Evolutionary conservation across 2,888 invertebrate species (phyloP).

Genomic region (Oligia latruncula): DNA sequence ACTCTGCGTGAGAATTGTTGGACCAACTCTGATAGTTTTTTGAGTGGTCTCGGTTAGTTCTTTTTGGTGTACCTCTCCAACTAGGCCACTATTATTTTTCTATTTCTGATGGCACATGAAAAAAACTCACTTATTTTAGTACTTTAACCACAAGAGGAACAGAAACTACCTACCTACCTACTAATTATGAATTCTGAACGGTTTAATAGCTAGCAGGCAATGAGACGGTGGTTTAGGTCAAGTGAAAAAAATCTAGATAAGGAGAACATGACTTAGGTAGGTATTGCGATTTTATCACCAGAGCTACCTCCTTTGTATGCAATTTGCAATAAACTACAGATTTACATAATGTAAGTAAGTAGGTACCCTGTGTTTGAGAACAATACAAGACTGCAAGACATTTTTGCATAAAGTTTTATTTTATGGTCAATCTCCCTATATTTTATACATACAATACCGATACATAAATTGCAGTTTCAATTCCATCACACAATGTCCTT

Average conservation of each 20-base stretch:
- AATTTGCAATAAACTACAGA: constrained; percentile 23
- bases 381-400: constrained; percentile 7
- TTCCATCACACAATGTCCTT: constrained; percentile 69
- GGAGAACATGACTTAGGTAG: not conserved
- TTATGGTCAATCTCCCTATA: not conserved
- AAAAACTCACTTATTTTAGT: not conserved
- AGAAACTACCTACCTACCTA: not conserved
- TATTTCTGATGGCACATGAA: not conserved
- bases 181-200: not conserved
- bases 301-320: not conserved
- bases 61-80: not conserved
- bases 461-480: constrained; percentile 62
- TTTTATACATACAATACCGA: constrained; percentile 11
- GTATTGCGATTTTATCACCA: not conserved
- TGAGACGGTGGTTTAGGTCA: not conserved
- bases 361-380: not conserved
- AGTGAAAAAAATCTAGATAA: no score
- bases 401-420: constrained; percentile 9
- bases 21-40: constrained; percentile 8
- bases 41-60: not conserved
- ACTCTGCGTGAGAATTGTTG: constrained; percentile 73
- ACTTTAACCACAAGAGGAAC: not conserved
- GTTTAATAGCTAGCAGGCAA: not conserved
- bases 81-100: no score
- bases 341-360: constrained; percentile 1